A percentile compares a stretch with the other conserved stretches of the same genome.
These are phyloP conservation scores for Dromas ardeola DNA, from an alignment of 2,113 vertebrate species.

Conservation along the genomic window DNA sequence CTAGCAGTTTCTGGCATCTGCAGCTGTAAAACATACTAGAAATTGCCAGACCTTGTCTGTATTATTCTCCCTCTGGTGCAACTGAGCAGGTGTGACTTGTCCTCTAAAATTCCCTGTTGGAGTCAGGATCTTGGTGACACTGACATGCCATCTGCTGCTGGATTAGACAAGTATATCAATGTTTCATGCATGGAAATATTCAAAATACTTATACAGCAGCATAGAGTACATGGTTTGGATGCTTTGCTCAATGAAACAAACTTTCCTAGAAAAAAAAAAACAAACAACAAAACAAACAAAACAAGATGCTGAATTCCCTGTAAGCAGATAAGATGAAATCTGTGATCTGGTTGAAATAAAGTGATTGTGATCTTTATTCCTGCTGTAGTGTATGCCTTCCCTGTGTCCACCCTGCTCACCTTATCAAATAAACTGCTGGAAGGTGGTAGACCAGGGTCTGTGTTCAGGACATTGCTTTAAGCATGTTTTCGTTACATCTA, in stretches of 20 bases:
- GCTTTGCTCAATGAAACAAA: background rate
- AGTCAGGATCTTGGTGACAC: background rate
- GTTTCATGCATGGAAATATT: background rate
- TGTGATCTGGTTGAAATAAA: background rate
- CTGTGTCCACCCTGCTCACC: background rate
- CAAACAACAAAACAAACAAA: background rate
- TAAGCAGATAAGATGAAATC: background rate
- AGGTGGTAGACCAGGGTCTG: background rate
- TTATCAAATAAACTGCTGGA: background rate
- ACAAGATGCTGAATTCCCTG: background rate
- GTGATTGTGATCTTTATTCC: background rate
- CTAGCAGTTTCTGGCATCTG: background rate
- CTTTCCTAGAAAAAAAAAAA: background rate
- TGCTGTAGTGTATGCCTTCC: background rate
- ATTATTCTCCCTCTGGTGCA: background rate
- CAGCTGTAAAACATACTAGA: background rate
- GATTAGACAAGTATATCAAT: background rate
- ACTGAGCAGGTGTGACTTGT: constrained; percentile 36
- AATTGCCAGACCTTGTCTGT: background rate
- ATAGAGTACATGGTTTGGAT: background rate
- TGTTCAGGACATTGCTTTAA: background rate
- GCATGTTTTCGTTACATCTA: background rate
- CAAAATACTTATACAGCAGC: background rate
- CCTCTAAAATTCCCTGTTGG: background rate
- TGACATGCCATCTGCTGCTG: background rate